A percentile compares a stretch with the other conserved stretches of the same genome.
phyloP scores from a whole-genome alignment of 1,140 invertebrate genomes.

The Brachystomella parvula region DNA sequence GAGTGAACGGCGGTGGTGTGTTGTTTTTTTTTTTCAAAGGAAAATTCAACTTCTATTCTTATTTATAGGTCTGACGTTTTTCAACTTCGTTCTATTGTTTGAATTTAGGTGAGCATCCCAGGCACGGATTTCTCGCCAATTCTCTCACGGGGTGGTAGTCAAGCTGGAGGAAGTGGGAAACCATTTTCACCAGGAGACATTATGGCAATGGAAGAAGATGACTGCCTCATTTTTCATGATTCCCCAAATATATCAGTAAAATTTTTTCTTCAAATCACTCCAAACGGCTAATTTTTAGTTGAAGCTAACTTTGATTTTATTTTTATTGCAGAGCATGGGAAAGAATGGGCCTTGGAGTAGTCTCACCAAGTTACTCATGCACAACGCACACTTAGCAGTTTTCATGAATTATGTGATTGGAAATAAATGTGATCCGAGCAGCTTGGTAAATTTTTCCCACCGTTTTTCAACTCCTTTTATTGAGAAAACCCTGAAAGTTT shows the following conservation, averaged over 20 bases:
- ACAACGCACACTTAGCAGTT: conserved; percentile 73
- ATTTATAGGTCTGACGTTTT: too few relatives aligned
- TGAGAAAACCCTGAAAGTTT: too few relatives aligned
- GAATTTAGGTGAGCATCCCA: conserved; percentile 22
- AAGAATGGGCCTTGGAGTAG: conserved; percentile 74
- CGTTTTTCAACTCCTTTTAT: conserved; percentile 42
- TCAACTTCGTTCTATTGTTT: too few relatives aligned
- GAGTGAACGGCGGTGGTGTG: too few relatives aligned
- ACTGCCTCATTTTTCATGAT: conserved; percentile 42
- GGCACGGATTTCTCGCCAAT: conserved; percentile 25
- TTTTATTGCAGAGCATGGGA: conserved; percentile 51
- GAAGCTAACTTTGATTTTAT: conserved; percentile 19
- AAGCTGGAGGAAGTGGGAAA: conserved; percentile 1
- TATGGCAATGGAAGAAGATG: conserved; percentile 91
- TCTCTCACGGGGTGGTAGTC: conserved; percentile 16
- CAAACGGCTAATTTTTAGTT: too few relatives aligned
- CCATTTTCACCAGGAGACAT: conserved; percentile 47
- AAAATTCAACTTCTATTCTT: too few relatives aligned
- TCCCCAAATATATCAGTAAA: conserved; percentile 24
- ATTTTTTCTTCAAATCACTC: too few relatives aligned
- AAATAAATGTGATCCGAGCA: conserved; percentile 69
- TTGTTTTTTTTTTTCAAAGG: too few relatives aligned
- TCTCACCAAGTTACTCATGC: conserved; percentile 58
- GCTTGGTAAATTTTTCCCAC: conserved; percentile 50
- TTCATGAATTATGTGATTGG: conserved; percentile 81